Evolutionary conservation across 2,888 invertebrate genomes (phyloP).

Genomic region (Campopleginae sp.): DNA sequence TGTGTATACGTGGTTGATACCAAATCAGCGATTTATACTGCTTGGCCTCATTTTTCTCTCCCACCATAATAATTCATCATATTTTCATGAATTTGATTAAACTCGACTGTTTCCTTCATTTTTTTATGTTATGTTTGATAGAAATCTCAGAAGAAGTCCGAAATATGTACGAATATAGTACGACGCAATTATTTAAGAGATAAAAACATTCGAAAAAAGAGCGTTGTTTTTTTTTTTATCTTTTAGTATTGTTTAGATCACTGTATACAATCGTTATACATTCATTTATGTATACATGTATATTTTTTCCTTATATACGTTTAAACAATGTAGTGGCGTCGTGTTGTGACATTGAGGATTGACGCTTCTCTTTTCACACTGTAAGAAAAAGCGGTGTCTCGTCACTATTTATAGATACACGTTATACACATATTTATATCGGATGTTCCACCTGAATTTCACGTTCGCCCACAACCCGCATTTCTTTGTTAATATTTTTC

Average conservation of each 20-base stretch:
- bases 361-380: conserved; percentile 58
- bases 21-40: conserved; percentile 31
- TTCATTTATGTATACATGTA: conserved; percentile 67
- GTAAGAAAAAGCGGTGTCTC: conserved; percentile 59
- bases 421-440: conserved; percentile 22
- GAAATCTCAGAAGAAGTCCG: conserved; percentile 67
- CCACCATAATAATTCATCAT: conserved; percentile 31
- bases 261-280: conserved; percentile 70
- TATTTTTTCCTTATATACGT: conserved; percentile 61
- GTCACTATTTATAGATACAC: conserved; percentile 18
- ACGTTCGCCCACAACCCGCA: neutral
- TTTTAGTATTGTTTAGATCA: conserved; percentile 65
- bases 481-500: neutral
- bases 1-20: conserved; percentile 49
- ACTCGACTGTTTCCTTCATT: conserved; percentile 18
- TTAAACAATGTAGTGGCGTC: conserved; percentile 56
- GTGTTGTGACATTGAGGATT: conserved; percentile 63
- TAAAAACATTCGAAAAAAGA: conserved; percentile 69
- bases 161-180: conserved; percentile 67
- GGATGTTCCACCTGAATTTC: neutral
- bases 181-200: conserved; percentile 70
- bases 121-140: conserved; percentile 37
- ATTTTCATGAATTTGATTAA: conserved; percentile 16
- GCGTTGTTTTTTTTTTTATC: conserved; percentile 36
- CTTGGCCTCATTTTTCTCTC: conserved; percentile 18